Evolutionary conservation across 2,888 invertebrate species (phyloP), one percentile per base, ranked within the genome.

Genomic region (Pachliopta kotzebuea): DNA sequence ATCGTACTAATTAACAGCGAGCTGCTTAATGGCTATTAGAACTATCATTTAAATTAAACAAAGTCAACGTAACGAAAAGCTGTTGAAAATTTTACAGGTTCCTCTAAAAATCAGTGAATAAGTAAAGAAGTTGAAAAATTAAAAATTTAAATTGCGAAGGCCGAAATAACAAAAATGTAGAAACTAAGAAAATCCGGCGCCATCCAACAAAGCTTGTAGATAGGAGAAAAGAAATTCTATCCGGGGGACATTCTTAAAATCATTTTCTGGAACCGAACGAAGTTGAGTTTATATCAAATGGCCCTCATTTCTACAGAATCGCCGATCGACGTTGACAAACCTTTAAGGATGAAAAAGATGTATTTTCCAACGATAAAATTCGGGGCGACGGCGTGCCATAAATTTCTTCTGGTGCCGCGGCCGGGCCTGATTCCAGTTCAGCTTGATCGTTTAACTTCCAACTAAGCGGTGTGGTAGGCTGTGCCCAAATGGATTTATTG

Each of bases 331-430:
- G 76, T 88, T 89, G 89, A 89, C 87, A 88, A 88, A 89, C 80
- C 79, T 82, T 73, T 76, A 67, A 71, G 81, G 78, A 83, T 82
- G 85, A 85, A 84, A 87, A 86, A 88, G 85, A 87, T 86, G 85
- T 87, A 88, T 88, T 86, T 86, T 80, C 79, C 81, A 74, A 74
- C 85, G 87, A 86, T 87, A 85, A 88, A 86, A 88, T 87, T 86
- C 79, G 82, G 76, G 73, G 74, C 77, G 78, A 77, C 76, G 72
- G 73, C 69, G 54, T 70, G 72, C 77, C 72, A 78, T 80, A 80
- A 81, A 80, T 80, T 73, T 71, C 72, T 71, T 72, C 54, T 62
- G 65, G 61, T 49, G 42, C 49, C 68, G 66, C 59, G 62, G 68
- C 66, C 68, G 67, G 65, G 69, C 71, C 71, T 67, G 72, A 75